These are phyloP conservation scores for Phasia obesa DNA, from an alignment of 2,888 invertebrate species.

Conservation along the genomic window DNA sequence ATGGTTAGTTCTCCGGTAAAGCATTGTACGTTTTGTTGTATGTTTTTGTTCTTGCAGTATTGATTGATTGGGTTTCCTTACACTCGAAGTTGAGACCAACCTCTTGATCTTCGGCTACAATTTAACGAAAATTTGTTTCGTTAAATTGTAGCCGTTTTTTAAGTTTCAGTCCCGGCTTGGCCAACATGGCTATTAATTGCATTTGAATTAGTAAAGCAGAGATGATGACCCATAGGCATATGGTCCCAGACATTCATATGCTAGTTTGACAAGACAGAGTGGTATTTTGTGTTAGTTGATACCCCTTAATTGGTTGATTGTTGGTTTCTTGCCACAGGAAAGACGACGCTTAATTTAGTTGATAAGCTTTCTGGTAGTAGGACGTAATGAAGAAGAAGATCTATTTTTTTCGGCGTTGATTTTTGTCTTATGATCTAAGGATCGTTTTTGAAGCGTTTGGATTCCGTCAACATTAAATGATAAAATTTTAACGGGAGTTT, in stretches of 20 bases:
- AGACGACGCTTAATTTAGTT: background rate
- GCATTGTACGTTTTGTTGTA: too few relatives aligned
- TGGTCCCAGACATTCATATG: background rate
- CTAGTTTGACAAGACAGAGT: background rate
- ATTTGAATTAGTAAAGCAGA: background rate
- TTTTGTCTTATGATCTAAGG: background rate
- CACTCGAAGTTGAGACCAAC: background rate
- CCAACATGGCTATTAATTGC: background rate
- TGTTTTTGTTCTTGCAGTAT: too few relatives aligned
- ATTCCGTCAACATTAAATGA: too few relatives aligned
- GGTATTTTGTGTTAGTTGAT: background rate
- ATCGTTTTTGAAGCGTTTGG: background rate
- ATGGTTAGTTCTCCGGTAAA: too few relatives aligned
- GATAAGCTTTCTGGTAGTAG: background rate
- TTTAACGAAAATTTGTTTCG: background rate
- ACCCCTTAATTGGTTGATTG: background rate
- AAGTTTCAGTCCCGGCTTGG: background rate
- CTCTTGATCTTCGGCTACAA: background rate
- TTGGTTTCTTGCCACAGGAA: background rate
- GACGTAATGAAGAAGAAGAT: background rate
- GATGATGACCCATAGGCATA: background rate
- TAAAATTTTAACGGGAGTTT: too few relatives aligned
- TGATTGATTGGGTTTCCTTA: background rate
- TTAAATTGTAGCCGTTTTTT: background rate
- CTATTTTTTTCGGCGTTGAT: background rate